These are phyloP conservation scores for Noctua janthe DNA, from an alignment of 2,888 invertebrate species.

Conservation along the genomic window DNA sequence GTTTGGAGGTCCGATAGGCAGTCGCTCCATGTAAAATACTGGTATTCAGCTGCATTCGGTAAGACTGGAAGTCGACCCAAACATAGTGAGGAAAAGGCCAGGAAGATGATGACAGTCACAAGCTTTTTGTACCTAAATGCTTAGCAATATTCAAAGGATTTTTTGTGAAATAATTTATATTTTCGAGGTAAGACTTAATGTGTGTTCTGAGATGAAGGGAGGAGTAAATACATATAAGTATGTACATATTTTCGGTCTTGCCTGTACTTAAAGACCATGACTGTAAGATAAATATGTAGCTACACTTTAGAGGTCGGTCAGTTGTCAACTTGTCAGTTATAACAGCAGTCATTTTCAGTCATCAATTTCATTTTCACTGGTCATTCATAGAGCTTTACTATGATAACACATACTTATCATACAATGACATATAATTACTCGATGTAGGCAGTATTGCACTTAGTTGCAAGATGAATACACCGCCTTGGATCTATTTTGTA, in stretches of 20 bases:
- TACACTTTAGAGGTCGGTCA: neutral
- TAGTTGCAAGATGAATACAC: neutral
- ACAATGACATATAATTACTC: constrained; percentile 13
- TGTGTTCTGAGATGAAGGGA: neutral
- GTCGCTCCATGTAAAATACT: too few species aligned
- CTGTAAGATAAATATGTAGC: neutral
- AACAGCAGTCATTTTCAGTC: neutral
- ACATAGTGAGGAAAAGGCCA: neutral
- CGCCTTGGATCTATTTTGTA: neutral
- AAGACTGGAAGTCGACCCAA: neutral
- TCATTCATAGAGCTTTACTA: constrained; percentile 14
- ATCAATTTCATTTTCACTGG: neutral
- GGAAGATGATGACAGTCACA: neutral
- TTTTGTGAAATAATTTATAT: neutral
- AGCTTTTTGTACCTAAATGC: too few species aligned
- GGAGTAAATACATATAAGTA: neutral
- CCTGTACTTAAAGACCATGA: neutral
- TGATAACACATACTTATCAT: constrained; percentile 1
- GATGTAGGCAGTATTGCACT: neutral
- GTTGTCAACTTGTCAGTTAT: neutral
- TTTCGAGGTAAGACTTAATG: neutral
- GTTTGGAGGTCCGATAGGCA: too few species aligned
- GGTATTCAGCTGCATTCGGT: too few species aligned
- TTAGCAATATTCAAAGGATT: neutral
- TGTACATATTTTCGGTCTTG: neutral